Percentiles rank a stretch among this genome's conserved stretches.
Evolutionary conservation across 2,113 vertebrate species (phyloP).

Genomic region (Procavia capensis): DNA sequence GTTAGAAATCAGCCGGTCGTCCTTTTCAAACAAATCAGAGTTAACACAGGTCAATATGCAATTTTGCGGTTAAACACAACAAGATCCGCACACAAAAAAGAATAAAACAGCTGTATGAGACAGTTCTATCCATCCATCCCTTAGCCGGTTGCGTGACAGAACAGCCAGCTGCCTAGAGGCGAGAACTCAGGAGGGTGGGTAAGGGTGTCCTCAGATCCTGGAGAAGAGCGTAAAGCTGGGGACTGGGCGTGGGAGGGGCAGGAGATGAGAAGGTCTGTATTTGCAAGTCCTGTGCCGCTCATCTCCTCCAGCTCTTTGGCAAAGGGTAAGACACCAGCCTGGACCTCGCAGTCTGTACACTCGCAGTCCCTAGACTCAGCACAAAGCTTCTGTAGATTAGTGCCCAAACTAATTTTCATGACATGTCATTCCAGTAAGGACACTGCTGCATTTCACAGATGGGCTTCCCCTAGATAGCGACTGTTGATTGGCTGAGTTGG

Average conservation of each 20-base stretch:
- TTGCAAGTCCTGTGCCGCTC: background rate
- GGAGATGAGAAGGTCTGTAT: background rate
- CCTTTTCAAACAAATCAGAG: background rate
- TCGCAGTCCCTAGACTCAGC: slow-evolving; percentile 79
- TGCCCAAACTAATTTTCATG: slow-evolving; percentile 87
- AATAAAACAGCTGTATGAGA: background rate
- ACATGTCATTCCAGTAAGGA: slow-evolving; percentile 86
- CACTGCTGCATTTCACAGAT: slow-evolving; percentile 86
- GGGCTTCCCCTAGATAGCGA: slow-evolving; percentile 85
- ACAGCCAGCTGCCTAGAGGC: background rate
- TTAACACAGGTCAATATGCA: background rate
- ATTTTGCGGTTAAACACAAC: background rate
- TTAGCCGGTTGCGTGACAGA: background rate
- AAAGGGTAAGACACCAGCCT: slow-evolving; percentile 57
- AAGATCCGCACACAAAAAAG: background rate
- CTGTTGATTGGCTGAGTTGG: slow-evolving; percentile 85
- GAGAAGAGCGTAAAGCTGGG: background rate
- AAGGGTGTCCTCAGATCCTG: background rate
- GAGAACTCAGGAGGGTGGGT: background rate
- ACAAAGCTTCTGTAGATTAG: slow-evolving; percentile 83
- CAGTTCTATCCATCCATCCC: background rate
- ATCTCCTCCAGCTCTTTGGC: slow-evolving; percentile 49
- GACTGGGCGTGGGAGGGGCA: background rate
- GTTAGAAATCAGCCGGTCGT: background rate
- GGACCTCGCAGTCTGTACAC: too few species aligned